Base-by-base conservation (phyloP, 2,113 vertebrate species). In the Emydura subglobosa region DNA sequence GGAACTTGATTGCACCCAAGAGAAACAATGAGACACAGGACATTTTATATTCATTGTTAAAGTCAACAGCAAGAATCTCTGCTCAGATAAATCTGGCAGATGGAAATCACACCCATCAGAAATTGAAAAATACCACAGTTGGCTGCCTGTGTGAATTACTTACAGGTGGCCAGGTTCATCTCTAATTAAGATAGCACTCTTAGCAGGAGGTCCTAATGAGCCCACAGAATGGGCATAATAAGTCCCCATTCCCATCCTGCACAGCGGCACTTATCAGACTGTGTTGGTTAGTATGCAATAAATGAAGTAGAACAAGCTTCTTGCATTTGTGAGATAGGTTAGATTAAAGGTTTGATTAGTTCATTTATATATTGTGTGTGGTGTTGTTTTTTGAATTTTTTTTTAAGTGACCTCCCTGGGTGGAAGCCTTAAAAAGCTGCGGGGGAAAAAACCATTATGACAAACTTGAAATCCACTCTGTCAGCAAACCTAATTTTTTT, bases 131-230 rank as follows among this genome's bases (percentile, higher is more conserved):
- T 79, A 92, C 76, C 91, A 92, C 93, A 96, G 91, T 93, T 97
- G 96, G 91, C 94, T 96, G 97, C 94, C 94, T 96, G 68, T 90
- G 95, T 92, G 94, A 98, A 97, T 97, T 97, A 94, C 93, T 97
- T 97, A 97, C 97, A 97, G 97, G 97, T 97, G 96, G 94, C 94
- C 94, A 96, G 86, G 94, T 97, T 97, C 95, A 96, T 95, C 68
- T 59, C 88, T 97, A 98, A 98, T 97, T 97, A 97, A 95, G 89
- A 95, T 92, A 88, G 91, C 92, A 96, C 83, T 89, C 85, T 96
- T 94, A 87, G 94, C 86, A 93, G 39, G 79, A 93, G 88, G 94
- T 91, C 89, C 61, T 97, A 96, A 98, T 95, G 94, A 97, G 88
- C 85, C 89, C 96, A 90, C 86, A 84, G 92, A 22, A 92, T 92